Percentiles rank a stretch among this genome's conserved stretches.
Conservation (phyloP, 1,140 invertebrate genomes). For the Apis laboriosa region DNA sequence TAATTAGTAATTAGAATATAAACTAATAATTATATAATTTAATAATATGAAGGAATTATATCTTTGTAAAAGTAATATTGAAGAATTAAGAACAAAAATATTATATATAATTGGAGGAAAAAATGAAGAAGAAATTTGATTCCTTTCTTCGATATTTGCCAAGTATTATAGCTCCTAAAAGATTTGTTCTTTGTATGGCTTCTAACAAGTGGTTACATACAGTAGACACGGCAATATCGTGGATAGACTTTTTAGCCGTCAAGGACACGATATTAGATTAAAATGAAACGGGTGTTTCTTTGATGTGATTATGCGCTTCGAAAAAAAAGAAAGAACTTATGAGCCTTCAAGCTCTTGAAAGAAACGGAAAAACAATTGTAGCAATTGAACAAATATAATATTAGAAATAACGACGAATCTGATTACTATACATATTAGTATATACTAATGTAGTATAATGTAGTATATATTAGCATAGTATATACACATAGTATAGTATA, state of each 20-base stretch:
- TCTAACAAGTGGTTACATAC: constrained; percentile 62
- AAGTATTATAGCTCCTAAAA: constrained; percentile 45
- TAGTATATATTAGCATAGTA: too few relatives aligned
- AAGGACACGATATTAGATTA: constrained; percentile 56
- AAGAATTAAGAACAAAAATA: neutral
- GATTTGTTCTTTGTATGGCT: constrained; percentile 63
- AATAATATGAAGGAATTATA: neutral
- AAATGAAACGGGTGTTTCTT: constrained; percentile 5
- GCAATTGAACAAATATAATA: neutral
- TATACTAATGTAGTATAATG: too few relatives aligned
- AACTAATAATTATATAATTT: too few relatives aligned
- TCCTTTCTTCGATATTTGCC: neutral
- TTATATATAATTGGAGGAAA: neutral
- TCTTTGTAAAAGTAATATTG: too few relatives aligned
- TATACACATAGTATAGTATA: too few relatives aligned
- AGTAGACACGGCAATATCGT: constrained; percentile 13
- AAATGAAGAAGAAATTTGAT: neutral
- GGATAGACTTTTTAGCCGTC: constrained; percentile 36
- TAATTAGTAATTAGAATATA: neutral
- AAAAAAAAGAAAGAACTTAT: neutral
- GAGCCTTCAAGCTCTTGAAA: neutral
- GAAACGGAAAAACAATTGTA: neutral
- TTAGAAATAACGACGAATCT: neutral
- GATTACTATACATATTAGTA: too few relatives aligned
- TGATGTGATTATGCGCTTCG: neutral